phyloP scores from a whole-genome alignment of 2,113 vertebrate genomes.

The Brevimyrus niger region DNA sequence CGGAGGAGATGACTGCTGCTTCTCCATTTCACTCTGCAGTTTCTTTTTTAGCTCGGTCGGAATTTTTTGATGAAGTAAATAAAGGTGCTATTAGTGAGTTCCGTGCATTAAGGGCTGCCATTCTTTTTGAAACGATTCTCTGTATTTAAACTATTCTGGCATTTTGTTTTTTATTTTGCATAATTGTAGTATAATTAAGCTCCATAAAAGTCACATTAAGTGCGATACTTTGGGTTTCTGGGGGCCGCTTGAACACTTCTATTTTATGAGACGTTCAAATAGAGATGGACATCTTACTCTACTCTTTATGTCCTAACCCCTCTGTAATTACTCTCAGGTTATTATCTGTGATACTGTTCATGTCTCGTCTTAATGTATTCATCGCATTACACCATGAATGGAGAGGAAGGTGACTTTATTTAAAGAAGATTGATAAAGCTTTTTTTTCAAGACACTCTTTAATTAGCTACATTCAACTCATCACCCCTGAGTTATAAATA shows the following conservation, averaged over 20 bases:
- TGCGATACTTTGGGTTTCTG: background rate
- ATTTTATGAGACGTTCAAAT: background rate
- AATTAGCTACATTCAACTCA: conserved; percentile 4
- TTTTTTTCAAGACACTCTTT: background rate
- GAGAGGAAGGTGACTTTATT: background rate
- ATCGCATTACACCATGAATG: background rate
- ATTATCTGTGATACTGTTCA: background rate
- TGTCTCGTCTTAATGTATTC: background rate
- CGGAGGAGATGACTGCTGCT: background rate
- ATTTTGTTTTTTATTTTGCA: background rate
- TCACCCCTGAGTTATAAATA: background rate
- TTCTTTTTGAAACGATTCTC: background rate
- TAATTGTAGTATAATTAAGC: conserved; percentile 1
- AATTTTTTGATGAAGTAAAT: background rate
- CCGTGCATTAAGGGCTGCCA: background rate
- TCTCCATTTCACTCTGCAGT: background rate
- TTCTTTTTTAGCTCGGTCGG: background rate
- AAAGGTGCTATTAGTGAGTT: too few relatives aligned
- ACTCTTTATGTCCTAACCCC: background rate
- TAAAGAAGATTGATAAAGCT: conserved; percentile 2
- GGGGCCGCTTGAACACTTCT: background rate
- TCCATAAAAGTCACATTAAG: background rate
- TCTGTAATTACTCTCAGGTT: background rate
- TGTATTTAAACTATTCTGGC: background rate
- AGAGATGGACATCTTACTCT: background rate